Evolutionary conservation across 2,888 invertebrate genomes (phyloP).

Genomic region (Brachycybe producta): DNA sequence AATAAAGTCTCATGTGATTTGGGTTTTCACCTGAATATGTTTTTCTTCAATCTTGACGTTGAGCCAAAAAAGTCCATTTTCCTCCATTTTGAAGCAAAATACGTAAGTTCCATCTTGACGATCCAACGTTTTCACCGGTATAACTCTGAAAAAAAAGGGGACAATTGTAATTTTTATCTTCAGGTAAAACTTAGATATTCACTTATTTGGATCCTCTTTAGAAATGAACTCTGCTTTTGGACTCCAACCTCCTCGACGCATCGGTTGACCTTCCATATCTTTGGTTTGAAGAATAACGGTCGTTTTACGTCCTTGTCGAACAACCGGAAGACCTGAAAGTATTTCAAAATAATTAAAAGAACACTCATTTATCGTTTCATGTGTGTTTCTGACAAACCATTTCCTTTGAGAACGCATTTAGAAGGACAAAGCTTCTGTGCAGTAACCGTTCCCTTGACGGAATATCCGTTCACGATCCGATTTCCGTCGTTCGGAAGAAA

Average conservation of each 20-base stretch:
- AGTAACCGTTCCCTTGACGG: neutral
- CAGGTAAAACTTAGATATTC: no score
- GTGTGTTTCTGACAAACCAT: no score
- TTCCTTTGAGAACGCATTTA: slow-evolving; percentile 15
- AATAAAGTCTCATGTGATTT: no score
- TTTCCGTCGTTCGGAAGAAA: neutral
- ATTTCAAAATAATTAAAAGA: no score
- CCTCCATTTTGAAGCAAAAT: slow-evolving; percentile 47
- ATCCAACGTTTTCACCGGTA: slow-evolving; percentile 38
- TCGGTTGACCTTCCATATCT: slow-evolving; percentile 47
- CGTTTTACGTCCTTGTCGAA: no score
- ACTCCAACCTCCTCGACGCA: slow-evolving; percentile 49
- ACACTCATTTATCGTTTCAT: no score
- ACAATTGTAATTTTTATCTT: no score
- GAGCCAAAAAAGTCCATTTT: slow-evolving; percentile 48
- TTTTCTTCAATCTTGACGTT: slow-evolving; percentile 49
- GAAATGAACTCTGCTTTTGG: slow-evolving; percentile 6
- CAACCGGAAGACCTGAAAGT: no score
- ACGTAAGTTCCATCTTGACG: slow-evolving; percentile 51
- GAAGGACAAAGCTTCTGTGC: neutral
- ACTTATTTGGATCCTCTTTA: neutral
- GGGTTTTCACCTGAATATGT: slow-evolving; percentile 51
- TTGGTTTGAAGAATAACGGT: neutral
- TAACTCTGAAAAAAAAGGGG: slow-evolving; percentile 7
- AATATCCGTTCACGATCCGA: neutral